Percentiles rank a stretch among this genome's conserved stretches.
Conservation (phyloP, 2,797 vertebrate genomes). For the Spheniscus humboldti region DNA sequence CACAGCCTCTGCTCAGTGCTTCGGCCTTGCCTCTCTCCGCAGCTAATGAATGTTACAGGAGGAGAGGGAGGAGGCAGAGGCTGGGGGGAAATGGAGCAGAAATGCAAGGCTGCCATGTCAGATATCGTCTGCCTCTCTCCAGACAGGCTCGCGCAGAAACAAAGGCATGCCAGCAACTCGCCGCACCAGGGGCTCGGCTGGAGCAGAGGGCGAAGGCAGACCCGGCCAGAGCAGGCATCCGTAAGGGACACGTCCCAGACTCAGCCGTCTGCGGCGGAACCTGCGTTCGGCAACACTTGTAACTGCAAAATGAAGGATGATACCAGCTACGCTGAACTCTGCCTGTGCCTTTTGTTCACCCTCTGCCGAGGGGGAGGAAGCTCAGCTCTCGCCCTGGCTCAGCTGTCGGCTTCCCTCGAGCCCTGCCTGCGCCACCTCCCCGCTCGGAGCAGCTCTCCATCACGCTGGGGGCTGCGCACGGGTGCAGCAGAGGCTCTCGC, state of each 20-base stretch:
- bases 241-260: accelerated
- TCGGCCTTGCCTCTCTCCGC: background rate
- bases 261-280: accelerated
- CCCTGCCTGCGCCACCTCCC: background rate
- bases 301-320: accelerated
- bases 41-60: background rate
- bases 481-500: background rate
- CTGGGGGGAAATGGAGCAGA: conserved; percentile 40
- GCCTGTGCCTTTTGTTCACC: too few relatives aligned
- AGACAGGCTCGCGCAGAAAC: background rate
- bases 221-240: accelerated
- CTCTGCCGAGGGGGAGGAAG: too few relatives aligned
- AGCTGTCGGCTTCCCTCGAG: accelerated
- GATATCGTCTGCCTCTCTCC: background rate
- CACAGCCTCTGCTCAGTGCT: background rate
- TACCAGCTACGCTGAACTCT: background rate
- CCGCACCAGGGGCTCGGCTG: background rate
- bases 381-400: background rate
- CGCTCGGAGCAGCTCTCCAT: background rate
- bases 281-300: accelerated
- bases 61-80: conserved; percentile 17
- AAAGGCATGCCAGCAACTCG: background rate
- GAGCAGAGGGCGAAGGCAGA: background rate
- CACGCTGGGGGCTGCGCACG: accelerated
- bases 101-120: background rate